phyloP scores from a whole-genome alignment of 1,140 invertebrate genomes.

The Caerostris darwini region DNA sequence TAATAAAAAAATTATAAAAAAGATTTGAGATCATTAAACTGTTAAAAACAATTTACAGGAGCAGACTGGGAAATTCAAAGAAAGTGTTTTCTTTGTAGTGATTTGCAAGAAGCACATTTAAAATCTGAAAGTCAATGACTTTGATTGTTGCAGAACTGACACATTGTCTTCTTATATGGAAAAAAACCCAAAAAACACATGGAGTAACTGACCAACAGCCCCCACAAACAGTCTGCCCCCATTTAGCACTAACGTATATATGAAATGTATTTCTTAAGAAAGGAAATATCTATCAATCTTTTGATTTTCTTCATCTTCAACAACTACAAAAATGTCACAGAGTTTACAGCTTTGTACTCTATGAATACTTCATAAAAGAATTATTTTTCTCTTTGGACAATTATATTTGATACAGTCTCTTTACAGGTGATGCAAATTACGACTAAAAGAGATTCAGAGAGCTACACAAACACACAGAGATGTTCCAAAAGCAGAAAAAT shows the following conservation, averaged over 20 bases:
- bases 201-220: conserved; percentile 25
- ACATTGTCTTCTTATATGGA: conserved; percentile 30
- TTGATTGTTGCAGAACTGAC: conserved; percentile 64
- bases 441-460: conserved; percentile 74
- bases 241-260: conserved; percentile 25
- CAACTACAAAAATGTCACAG: conserved; percentile 45
- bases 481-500: conserved; percentile 25
- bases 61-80: conserved; percentile 32
- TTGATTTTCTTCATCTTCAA: conserved; percentile 51
- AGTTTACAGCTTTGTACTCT: conserved; percentile 73
- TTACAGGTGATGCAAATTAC: conserved; percentile 77
- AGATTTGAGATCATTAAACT: neutral
- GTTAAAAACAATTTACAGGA: conserved; percentile 48
- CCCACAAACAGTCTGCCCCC: conserved; percentile 48
- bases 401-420: conserved; percentile 31
- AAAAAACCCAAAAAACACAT: neutral
- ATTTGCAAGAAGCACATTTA: conserved; percentile 35
- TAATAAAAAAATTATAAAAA: conserved; percentile 19
- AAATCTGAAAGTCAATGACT: conserved; percentile 50
- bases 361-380: conserved; percentile 29
- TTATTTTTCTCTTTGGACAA: conserved; percentile 54
- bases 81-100: neutral
- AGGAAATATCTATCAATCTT: conserved; percentile 60
- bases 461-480: conserved; percentile 57
- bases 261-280: conserved; percentile 14